Evolutionary conservation across 2,888 invertebrate species (phyloP), one percentile per base, ranked within the genome.

Genomic region (Molanna angustata): DNA sequence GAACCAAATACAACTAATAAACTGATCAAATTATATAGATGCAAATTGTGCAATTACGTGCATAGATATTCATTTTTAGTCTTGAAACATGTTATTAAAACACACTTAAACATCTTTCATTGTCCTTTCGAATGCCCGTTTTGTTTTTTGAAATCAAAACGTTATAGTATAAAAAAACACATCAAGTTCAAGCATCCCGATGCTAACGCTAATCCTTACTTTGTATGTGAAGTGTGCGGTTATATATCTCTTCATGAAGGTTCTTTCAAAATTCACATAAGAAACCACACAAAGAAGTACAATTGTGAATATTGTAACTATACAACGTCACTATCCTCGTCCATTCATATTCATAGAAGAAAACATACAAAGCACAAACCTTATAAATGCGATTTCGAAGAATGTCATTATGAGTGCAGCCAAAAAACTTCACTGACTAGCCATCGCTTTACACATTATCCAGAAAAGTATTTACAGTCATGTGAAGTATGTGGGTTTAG

Each of bases 381-480:
- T 41, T 41, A 11, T 13, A 19, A 41, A 21, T 41, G 41, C 14
- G 18, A 19, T 4, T 4, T 21, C 14, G 41, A 41, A 41, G 41
- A 21, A 20, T 41, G 41, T 21, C n/a, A 20, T 21, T 41, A 21
- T 21, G n/a, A n/a, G 9, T n/a, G 41, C n/a, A 3, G 13, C n/a
- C 14, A 11, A 6, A 7, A 19, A 6, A n/a, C 21, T 19, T 9
- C 17, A 2, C 13, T 41, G 21, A 41, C 14, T 4, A 11, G 4
- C 3, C 41, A 41, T 18, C 14, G 13, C 9, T 41, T 41, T 41
- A 17, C 41, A 13, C 41, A 41, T 21, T 7, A 17, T 9, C 41
- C 41, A 9, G 41, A 41, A 41, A 41, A 41, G n/a, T 41, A 41
- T 20, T 17, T 21, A 13, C 41, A 41, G n/a, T 17, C 19, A 13